Base-by-base conservation (phyloP, 2,888 invertebrate genomes). In the Spilosoma lubricipeda region DNA sequence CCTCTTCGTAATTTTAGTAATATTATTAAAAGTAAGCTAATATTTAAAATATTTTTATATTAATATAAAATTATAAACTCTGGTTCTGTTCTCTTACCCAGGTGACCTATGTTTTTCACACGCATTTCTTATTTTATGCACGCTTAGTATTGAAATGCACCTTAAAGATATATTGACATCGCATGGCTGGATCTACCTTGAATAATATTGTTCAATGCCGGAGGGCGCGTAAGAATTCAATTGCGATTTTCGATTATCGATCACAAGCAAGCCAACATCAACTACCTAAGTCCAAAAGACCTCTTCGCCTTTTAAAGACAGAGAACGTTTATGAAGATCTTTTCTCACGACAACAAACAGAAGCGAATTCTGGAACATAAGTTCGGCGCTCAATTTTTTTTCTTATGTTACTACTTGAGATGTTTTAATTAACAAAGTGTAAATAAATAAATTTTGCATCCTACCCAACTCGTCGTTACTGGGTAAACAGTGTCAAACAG, bases 401-500 rank as follows among this genome's bases (percentile, higher is more conserved):
- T 56, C 11, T n/a, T 13, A 0, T 9, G n/a, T 11, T n/a, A 56
- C n/a, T 1, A 39, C 39, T 39, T 39, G 3, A n/a, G 13, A 59
- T 13, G 1, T 63, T 63, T 30, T 2, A 63, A 18, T 30, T 18
- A 63, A 30, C 18, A 15, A 7, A 59, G 30, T 5, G 30, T 63
- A 30, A 30, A 30, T 18, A 63, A 27, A 15, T 27, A 59, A 15
- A 45, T 18, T 5, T 20, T 52, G 20, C 23, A 23, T 52, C n/a
- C 3, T 5, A 59, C 27, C 59, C 27, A 3, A 59, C 59, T 59
- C 15, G 13, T 48, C 5, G 9, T 30, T 30, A 67, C 20, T 9
- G 20, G n/a, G 3, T 27, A 69, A 69, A 56, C 36, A 56, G 30
- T n/a, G 77, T 77, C 85, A 83, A 80, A 82, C 81, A 81, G 85